These are phyloP conservation scores for Sylvia atricapilla DNA, from an alignment of 2,113 vertebrate genomes.

Conservation along the genomic window DNA sequence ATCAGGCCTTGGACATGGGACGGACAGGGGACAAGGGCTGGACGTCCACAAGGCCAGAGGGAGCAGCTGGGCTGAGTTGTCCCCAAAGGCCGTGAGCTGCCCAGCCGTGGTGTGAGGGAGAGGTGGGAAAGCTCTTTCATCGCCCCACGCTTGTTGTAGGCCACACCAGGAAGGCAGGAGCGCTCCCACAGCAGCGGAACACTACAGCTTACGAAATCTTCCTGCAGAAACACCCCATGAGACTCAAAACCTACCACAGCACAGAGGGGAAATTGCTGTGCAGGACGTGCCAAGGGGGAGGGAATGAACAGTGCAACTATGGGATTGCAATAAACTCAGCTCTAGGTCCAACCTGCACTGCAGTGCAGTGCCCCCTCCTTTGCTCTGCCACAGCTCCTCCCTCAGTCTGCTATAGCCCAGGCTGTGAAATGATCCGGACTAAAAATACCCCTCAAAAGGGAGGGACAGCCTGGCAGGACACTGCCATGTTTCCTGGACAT, in stretches of 20 bases:
- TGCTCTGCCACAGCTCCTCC: neutral
- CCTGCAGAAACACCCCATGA: neutral
- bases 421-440: neutral
- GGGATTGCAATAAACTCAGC: neutral
- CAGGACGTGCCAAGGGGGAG: fast-evolving
- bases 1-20: neutral
- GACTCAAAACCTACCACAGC: neutral
- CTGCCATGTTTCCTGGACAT: neutral
- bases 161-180: fast-evolving
- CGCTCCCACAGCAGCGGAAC: neutral
- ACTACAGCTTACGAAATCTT: neutral
- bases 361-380: neutral
- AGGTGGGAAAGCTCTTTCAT: neutral
- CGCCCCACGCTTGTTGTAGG: neutral
- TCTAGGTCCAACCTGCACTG: neutral
- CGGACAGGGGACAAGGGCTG: too few relatives aligned
- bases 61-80: neutral
- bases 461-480: neutral
- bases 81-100: neutral
- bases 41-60: neutral
- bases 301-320: fast-evolving
- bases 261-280: neutral
- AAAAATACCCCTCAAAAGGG: neutral
- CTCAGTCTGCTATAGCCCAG: neutral
- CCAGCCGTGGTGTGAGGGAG: fast-evolving